These are phyloP conservation scores for Pionites leucogaster DNA, from an alignment of 2,113 vertebrate species.

Conservation along the genomic window DNA sequence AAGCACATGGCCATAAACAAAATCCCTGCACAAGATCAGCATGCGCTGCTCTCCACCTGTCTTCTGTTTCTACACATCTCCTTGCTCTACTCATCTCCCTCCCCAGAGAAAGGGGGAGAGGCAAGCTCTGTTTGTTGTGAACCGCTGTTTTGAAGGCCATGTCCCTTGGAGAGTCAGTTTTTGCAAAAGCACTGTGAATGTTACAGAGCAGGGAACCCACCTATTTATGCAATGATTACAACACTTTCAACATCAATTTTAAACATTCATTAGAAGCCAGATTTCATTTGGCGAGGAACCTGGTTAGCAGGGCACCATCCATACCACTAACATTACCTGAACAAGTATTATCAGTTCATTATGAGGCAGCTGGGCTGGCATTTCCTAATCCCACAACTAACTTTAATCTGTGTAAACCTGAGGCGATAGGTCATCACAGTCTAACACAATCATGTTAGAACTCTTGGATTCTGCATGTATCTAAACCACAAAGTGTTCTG, in stretches of 20 bases:
- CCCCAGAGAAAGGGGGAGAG: background rate
- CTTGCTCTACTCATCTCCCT: background rate
- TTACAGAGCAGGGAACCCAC: background rate
- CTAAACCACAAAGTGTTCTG: background rate
- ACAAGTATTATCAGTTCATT: fast-evolving
- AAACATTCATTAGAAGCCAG: fast-evolving
- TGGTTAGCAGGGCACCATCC: background rate
- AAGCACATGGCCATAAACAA: fast-evolving
- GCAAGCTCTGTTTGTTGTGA: too few relatives aligned
- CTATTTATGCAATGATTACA: fast-evolving
- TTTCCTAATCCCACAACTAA: background rate
- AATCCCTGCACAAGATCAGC: background rate
- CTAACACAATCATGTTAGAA: fast-evolving
- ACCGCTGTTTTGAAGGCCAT: fast-evolving
- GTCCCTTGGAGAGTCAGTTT: fast-evolving
- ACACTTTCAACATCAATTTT: background rate
- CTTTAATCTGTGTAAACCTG: background rate
- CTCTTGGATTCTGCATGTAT: background rate
- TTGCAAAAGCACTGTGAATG: background rate
- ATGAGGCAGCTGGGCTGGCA: fast-evolving
- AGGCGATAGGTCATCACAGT: background rate
- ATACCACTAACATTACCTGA: fast-evolving
- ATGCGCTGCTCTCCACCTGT: fast-evolving
- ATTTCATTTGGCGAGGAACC: background rate
- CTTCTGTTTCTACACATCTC: background rate